phyloP scores from a whole-genome alignment of 2,888 invertebrate genomes.

The Caenorhabditis auriculariae region DNA sequence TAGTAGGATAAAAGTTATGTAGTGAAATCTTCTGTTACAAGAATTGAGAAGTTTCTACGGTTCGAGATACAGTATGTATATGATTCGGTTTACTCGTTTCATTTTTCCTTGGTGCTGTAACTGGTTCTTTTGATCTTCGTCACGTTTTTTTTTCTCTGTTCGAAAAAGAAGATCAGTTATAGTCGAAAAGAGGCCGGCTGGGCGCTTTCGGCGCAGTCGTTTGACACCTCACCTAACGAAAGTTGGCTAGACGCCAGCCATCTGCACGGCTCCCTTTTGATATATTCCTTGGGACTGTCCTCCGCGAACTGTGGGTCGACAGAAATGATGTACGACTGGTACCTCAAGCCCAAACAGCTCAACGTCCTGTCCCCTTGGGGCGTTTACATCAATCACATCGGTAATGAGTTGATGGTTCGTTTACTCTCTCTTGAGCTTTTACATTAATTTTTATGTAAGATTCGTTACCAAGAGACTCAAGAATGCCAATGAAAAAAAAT shows the following conservation, averaged over 20 bases:
- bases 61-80: no score
- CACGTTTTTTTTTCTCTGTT: neutral
- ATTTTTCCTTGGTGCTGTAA: neutral
- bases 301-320: no score
- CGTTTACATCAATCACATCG: constrained; percentile 60
- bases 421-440: neutral
- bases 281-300: constrained; percentile 22
- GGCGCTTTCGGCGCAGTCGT: constrained; percentile 1
- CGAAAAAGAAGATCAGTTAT: constrained; percentile 2
- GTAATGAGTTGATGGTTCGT: constrained; percentile 46
- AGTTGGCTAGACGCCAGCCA: neutral
- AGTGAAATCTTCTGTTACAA: no score
- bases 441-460: neutral
- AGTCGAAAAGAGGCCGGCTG: no score
- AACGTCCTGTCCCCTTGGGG: constrained; percentile 60
- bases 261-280: constrained; percentile 7
- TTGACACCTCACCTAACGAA: constrained; percentile 3
- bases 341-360: constrained; percentile 34
- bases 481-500: no score
- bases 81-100: neutral
- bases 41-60: no score
- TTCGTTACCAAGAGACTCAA: no score
- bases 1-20: no score
- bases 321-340: constrained; percentile 37
- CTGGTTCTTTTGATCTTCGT: neutral